Evolutionary conservation across 2,888 invertebrate species (phyloP), one percentile per base, ranked within the genome.

Genomic region (Agrochola macilenta): DNA sequence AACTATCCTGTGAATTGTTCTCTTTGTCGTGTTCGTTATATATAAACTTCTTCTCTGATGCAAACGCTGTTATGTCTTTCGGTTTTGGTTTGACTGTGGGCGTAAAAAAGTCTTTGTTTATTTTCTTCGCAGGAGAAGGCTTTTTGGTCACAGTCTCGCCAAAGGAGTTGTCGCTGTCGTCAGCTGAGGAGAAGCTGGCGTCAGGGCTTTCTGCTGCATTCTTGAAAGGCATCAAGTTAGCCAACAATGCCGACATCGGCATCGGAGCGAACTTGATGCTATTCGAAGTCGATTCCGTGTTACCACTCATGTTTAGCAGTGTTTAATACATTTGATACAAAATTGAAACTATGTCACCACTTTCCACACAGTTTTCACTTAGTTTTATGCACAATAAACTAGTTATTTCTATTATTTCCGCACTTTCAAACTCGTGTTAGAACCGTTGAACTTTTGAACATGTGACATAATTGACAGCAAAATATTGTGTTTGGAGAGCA

Each of bases 171-270:
- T 96, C 95, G 73, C 95, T 96, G 1, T 95, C 96, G 69, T 95
- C 95, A 26, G 88, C 92, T 7, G 94, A 94, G 11, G 89, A 86
- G 77, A 92, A 94, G 87, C 95, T 95, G 23, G 91, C 88, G 60
- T 95, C 94, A 3, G 92, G 92, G 65, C 92, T 93, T 60, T 93
- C 92, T 17, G 88, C 89, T 69, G 92, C 87, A 57, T 91, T 89
- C 82, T 94, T 92, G 69, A 96, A 83, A 58, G 95, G 93, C 92
- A 92, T 92, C 84, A 97, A 93, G 87, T 94, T 95, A 2, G 96
- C 96, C 30, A 96, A 88, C 87, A 97, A 92, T 76, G 93, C 95
- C 76, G 96, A 95, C 93, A 97, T 95, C 23, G 96, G 96, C 95
- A 96, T 94, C 23, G 97, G 96, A 60, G 93, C 92, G 83, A 96